Percentiles rank a stretch among this genome's conserved stretches.
These are phyloP conservation scores for Enteromius trimaculatus DNA, from an alignment of 2,797 vertebrate genomes.

Conservation along the genomic window DNA sequence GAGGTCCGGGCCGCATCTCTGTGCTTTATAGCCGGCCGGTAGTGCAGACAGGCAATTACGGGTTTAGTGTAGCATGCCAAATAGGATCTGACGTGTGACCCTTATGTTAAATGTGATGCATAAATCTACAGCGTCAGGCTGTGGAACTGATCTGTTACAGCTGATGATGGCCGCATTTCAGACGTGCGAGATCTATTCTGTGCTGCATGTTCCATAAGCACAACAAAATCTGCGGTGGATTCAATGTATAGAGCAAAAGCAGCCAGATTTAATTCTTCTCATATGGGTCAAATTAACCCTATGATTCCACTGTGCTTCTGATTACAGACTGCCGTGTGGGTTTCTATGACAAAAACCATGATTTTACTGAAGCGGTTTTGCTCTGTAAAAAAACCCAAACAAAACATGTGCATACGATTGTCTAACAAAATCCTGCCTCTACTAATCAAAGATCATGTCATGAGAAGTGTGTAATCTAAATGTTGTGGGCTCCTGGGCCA, in stretches of 20 bases:
- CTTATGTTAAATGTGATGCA: slow-evolving; percentile 39
- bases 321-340: slow-evolving; percentile 8
- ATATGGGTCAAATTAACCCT: slow-evolving; percentile 37
- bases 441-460: slow-evolving; percentile 13
- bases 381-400: not conserved
- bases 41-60: slow-evolving; percentile 28
- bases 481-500: not conserved
- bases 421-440: slow-evolving; percentile 1
- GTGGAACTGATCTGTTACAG: slow-evolving; percentile 22
- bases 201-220: slow-evolving; percentile 2
- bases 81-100: slow-evolving; percentile 51
- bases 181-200: slow-evolving; percentile 10
- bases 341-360: slow-evolving; percentile 30
- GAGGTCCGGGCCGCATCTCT: not conserved
- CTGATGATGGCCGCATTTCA: not conserved
- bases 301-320: slow-evolving; percentile 25
- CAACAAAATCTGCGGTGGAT: not conserved
- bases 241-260: slow-evolving; percentile 11
- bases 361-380: not conserved
- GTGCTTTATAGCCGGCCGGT: slow-evolving; percentile 6
- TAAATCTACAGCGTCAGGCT: slow-evolving; percentile 30
- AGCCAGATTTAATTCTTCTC: slow-evolving; percentile 19
- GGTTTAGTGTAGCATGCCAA: slow-evolving; percentile 47
- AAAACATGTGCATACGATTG: slow-evolving; percentile 9
- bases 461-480: not conserved